Percentiles rank a stretch among this genome's conserved stretches.
Conservation (phyloP, 2,888 invertebrate species). For the Syrphus vitripennis region DNA sequence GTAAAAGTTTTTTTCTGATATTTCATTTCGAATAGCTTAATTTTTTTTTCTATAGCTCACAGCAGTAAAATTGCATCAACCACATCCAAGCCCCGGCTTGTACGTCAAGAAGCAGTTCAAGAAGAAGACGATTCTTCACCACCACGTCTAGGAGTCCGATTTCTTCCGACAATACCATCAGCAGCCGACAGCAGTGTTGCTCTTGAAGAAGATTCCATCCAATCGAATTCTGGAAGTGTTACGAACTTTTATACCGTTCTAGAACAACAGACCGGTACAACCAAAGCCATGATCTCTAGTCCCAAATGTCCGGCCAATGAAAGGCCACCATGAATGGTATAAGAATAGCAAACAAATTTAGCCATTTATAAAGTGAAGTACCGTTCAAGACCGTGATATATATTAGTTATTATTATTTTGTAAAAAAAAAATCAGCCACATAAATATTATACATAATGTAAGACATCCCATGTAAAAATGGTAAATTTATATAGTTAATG, state of each 20-base stretch:
- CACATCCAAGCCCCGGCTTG: constrained; percentile 87
- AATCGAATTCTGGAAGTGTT: constrained; percentile 60
- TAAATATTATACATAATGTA: background rate
- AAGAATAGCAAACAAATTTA: background rate
- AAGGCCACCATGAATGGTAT: constrained; percentile 76
- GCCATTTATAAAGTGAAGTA: constrained; percentile 16
- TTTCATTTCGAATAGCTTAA: background rate
- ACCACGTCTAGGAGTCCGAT: constrained; percentile 83
- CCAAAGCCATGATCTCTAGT: constrained; percentile 75
- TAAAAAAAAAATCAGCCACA: constrained; percentile 4
- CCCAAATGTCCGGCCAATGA: constrained; percentile 76
- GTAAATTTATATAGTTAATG: constrained; percentile 56
- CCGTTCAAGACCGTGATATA: constrained; percentile 65
- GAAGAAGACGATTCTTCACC: constrained; percentile 85
- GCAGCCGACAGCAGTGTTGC: constrained; percentile 88
- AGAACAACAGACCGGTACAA: constrained; percentile 73
- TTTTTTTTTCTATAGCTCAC: constrained; percentile 75
- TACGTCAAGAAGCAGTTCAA: constrained; percentile 90
- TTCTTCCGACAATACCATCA: constrained; percentile 88
- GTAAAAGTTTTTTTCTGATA: constrained; percentile 69
- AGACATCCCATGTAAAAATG: constrained; percentile 62
- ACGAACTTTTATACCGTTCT: constrained; percentile 74
- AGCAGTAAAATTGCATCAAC: constrained; percentile 75
- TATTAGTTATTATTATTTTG: constrained; percentile 32
- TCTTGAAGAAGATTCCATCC: constrained; percentile 84